phyloP scores from a whole-genome alignment of 2,888 invertebrate genomes.

The Julus scanicus region DNA sequence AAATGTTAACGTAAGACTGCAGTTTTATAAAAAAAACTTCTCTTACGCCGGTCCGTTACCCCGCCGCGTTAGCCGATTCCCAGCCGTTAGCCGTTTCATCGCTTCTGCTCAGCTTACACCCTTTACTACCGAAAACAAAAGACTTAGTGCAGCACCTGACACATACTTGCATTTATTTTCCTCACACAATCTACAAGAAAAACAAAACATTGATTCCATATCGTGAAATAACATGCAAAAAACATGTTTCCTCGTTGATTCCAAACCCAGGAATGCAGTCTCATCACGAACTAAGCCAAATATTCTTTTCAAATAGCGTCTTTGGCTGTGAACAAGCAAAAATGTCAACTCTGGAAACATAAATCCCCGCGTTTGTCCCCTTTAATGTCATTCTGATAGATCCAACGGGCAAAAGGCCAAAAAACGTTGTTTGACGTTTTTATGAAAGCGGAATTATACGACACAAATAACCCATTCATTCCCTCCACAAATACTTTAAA shows the following conservation, averaged over 20 bases:
- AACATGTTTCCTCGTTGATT: too few relatives aligned
- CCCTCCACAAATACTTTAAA: constrained; percentile 2
- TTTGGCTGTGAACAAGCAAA: not conserved
- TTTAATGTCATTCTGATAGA: not conserved
- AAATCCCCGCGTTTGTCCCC: constrained; percentile 16
- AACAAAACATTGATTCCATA: not conserved
- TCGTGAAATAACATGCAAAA: not conserved
- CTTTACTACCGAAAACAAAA: too few relatives aligned
- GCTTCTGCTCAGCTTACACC: too few relatives aligned
- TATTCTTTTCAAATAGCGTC: not conserved
- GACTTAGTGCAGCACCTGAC: too few relatives aligned
- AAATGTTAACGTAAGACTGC: too few relatives aligned
- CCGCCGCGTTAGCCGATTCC: too few relatives aligned
- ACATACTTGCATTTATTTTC: too few relatives aligned
- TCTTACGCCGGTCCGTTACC: too few relatives aligned
- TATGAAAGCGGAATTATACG: constrained; percentile 27
- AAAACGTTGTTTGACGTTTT: constrained; percentile 16
- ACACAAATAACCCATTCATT: constrained; percentile 26
- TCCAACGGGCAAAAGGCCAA: constrained; percentile 18
- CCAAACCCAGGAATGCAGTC: not conserved
- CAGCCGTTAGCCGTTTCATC: too few relatives aligned
- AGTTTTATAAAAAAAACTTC: too few relatives aligned
- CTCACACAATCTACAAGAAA: not conserved
- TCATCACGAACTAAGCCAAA: not conserved
- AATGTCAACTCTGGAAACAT: constrained; percentile 9